These are phyloP conservation scores for Lucilia cuprina DNA, from an alignment of 1,140 invertebrate genomes.

Conservation along the genomic window DNA sequence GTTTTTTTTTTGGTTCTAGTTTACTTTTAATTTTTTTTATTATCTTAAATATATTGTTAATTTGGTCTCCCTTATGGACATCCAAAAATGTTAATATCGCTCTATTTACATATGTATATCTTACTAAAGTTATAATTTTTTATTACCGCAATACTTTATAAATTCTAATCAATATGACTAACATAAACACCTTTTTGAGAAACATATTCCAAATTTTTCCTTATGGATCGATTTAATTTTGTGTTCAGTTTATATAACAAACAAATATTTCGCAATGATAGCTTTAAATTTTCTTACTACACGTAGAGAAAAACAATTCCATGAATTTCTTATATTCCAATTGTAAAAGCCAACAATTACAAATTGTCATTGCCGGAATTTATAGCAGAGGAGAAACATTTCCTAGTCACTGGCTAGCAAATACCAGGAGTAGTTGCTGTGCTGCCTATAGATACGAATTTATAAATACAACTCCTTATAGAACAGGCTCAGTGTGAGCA, in stretches of 20 bases:
- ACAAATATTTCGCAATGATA: neutral
- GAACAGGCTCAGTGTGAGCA: neutral
- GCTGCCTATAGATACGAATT: neutral
- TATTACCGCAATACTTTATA: too few relatives aligned
- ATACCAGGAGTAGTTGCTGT: neutral
- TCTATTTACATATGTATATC: too few relatives aligned
- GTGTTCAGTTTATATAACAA: too few relatives aligned
- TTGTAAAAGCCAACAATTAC: slow-evolving; percentile 22
- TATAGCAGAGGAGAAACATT: slow-evolving; percentile 26
- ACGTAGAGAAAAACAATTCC: slow-evolving; percentile 11
- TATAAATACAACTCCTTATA: neutral
- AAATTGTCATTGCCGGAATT: slow-evolving; percentile 30
- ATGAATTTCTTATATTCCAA: slow-evolving; percentile 9
- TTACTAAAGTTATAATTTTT: too few relatives aligned
- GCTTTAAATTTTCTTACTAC: neutral
- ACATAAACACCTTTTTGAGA: too few relatives aligned
- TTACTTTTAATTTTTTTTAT: too few relatives aligned
- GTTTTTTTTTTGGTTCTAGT: too few relatives aligned
- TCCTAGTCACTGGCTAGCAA: neutral
- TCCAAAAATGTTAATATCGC: too few relatives aligned
- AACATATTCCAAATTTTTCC: neutral
- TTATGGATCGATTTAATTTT: neutral
- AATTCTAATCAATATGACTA: too few relatives aligned
- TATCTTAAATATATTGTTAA: too few relatives aligned
- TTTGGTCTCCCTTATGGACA: too few relatives aligned